Evolutionary conservation across 2,888 invertebrate genomes (phyloP).

Genomic region (Apoda limacodes): DNA sequence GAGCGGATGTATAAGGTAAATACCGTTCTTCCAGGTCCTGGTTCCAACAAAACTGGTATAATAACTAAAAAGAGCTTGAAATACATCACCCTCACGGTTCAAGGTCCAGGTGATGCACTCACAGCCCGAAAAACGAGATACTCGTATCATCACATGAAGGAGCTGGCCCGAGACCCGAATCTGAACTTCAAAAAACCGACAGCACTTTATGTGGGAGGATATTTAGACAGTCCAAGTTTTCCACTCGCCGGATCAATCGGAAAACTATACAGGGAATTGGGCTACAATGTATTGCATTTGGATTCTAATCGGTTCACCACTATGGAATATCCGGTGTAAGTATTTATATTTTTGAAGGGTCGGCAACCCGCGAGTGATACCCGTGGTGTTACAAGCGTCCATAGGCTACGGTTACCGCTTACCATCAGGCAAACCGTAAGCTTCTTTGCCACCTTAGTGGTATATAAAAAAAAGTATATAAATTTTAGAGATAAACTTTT

Average conservation of each 20-base stretch:
- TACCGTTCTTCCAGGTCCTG: constrained; percentile 42
- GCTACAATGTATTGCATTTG: constrained; percentile 37
- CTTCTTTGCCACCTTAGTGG: too few species aligned
- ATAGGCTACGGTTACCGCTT: too few species aligned
- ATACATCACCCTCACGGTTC: constrained; percentile 29
- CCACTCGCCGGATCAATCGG: constrained; percentile 25
- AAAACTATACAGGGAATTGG: constrained; percentile 28
- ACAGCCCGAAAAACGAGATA: constrained; percentile 26
- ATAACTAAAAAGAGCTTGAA: constrained; percentile 35
- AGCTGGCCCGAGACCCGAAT: constrained; percentile 28
- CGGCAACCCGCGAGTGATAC: too few species aligned
- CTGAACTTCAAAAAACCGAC: constrained; percentile 34
- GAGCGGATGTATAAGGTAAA: too few species aligned
- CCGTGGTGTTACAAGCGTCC: too few species aligned
- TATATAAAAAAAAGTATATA: too few species aligned
- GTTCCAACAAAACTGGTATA: constrained; percentile 27
- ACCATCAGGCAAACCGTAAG: too few species aligned
- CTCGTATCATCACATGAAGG: constrained; percentile 35
- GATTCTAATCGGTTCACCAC: constrained; percentile 37
- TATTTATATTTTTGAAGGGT: too few species aligned
- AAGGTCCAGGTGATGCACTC: constrained; percentile 20
- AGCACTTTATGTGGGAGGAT: constrained; percentile 40
- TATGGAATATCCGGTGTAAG: constrained; percentile 42
- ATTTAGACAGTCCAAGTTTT: constrained; percentile 34
- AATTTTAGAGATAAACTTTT: too few species aligned